These are phyloP conservation scores for Drosophila jambulina DNA, from an alignment of 1,140 invertebrate species.

Conservation along the genomic window DNA sequence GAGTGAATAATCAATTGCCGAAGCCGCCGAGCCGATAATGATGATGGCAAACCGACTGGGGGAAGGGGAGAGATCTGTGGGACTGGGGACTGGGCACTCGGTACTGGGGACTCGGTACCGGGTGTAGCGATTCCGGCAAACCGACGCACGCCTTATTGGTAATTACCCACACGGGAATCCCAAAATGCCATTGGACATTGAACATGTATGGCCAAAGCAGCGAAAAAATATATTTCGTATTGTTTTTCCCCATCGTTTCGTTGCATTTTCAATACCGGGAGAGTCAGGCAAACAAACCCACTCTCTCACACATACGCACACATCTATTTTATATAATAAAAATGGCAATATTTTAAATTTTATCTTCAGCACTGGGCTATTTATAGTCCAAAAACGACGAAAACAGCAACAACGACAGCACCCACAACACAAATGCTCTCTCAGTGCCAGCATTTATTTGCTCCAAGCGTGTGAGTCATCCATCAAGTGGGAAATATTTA, in stretches of 20 bases:
- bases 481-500: constrained; percentile 49
- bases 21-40: constrained; percentile 33
- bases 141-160: constrained; percentile 56
- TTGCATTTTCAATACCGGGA: constrained; percentile 33
- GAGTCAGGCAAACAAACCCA: neutral
- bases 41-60: constrained; percentile 37
- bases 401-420: constrained; percentile 28
- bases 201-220: constrained; percentile 27
- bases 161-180: constrained; percentile 79
- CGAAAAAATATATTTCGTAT: constrained; percentile 40
- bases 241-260: constrained; percentile 44
- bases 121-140: constrained; percentile 30
- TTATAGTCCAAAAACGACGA: constrained; percentile 51
- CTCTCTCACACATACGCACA: neutral
- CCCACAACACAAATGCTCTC: constrained; percentile 41
- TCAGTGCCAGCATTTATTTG: constrained; percentile 20
- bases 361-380: constrained; percentile 65
- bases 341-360: constrained; percentile 68
- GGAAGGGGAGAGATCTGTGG: neutral
- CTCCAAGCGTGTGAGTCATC: constrained; percentile 25
- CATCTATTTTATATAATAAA: constrained; percentile 55
- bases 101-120: constrained; percentile 2
- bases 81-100: neutral
- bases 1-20: constrained; percentile 79
- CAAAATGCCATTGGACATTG: constrained; percentile 64